Evolutionary conservation across 2,888 invertebrate genomes (phyloP).

Genomic region (Acrobasis consociella): DNA sequence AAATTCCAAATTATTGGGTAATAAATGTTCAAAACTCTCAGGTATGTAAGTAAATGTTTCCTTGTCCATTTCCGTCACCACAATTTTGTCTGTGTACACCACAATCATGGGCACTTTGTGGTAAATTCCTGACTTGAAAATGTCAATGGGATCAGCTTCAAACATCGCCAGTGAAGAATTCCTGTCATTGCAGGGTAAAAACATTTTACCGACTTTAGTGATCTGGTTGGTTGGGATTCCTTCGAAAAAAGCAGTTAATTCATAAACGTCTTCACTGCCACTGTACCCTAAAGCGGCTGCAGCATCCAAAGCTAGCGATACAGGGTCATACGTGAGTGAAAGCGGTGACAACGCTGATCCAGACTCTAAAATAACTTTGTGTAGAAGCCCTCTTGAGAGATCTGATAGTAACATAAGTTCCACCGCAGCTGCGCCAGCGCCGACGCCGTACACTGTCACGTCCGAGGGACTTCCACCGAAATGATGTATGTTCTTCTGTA

Average conservation of each 20-base stretch:
- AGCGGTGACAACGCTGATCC: conserved; percentile 65
- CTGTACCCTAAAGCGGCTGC: conserved; percentile 72
- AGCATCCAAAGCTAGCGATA: conserved; percentile 53
- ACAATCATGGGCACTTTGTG: conserved; percentile 59
- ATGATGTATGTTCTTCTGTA: conserved; percentile 62
- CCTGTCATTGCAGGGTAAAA: conserved; percentile 63
- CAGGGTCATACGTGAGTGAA: conserved; percentile 53
- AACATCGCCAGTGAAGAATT: conserved; percentile 45
- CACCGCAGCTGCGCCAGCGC: conserved; percentile 62
- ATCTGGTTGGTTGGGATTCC: conserved; percentile 40
- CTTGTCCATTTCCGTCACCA: conserved; percentile 41
- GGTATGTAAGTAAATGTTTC: conserved; percentile 44
- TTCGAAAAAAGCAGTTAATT: conserved; percentile 52
- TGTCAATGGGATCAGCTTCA: conserved; percentile 54
- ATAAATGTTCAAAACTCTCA: conserved; percentile 49
- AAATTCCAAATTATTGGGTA: conserved; percentile 65
- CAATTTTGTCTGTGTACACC: conserved; percentile 46
- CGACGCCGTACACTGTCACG: conserved; percentile 66
- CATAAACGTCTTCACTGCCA: conserved; percentile 36
- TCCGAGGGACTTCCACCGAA: conserved; percentile 68
- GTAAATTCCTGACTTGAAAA: conserved; percentile 47
- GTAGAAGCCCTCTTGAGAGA: conserved; percentile 54
- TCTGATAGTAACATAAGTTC: conserved; percentile 63
- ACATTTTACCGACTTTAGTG: conserved; percentile 43
- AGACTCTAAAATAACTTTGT: conserved; percentile 66